Conservation (phyloP, 2,888 invertebrate genomes). For the Eubasilissa splendida region DNA sequence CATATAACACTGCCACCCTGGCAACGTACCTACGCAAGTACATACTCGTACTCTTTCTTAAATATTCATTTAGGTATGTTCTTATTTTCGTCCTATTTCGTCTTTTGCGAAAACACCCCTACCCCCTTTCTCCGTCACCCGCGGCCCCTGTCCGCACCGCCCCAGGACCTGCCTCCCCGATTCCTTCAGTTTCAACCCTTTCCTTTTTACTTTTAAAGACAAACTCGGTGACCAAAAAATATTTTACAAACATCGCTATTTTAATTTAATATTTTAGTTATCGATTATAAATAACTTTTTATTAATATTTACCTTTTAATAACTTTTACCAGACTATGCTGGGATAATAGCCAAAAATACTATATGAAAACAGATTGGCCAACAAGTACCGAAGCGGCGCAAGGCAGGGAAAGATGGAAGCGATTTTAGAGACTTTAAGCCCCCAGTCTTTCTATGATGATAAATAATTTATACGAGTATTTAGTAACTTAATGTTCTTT, state of each 20-base stretch:
- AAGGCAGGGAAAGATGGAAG: no score
- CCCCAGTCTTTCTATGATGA: no score
- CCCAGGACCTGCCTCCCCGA: slow-evolving; percentile 49
- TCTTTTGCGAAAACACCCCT: slow-evolving; percentile 58
- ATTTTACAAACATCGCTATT: background rate
- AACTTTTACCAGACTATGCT: no score
- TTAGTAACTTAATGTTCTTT: no score
- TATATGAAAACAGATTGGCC: no score
- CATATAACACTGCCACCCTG: slow-evolving; percentile 46
- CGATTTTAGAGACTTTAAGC: no score
- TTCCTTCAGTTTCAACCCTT: slow-evolving; percentile 59
- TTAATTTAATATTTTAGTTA: background rate
- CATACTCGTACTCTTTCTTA: slow-evolving; percentile 57
- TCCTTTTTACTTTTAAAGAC: slow-evolving; percentile 54
- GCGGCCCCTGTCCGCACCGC: slow-evolving; percentile 28
- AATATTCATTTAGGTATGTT: slow-evolving; percentile 59
- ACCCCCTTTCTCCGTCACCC: slow-evolving; percentile 30
- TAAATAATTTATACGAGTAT: no score
- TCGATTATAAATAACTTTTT: background rate
- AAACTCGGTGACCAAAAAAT: slow-evolving; percentile 52
- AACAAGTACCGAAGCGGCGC: no score
- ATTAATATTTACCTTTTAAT: no score
- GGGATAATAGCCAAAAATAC: no score
- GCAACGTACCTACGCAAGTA: slow-evolving; percentile 31
- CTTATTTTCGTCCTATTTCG: slow-evolving; percentile 59